Evolutionary conservation across 2,797 vertebrate genomes (phyloP).

Genomic region (Helarctos malayanus): DNA sequence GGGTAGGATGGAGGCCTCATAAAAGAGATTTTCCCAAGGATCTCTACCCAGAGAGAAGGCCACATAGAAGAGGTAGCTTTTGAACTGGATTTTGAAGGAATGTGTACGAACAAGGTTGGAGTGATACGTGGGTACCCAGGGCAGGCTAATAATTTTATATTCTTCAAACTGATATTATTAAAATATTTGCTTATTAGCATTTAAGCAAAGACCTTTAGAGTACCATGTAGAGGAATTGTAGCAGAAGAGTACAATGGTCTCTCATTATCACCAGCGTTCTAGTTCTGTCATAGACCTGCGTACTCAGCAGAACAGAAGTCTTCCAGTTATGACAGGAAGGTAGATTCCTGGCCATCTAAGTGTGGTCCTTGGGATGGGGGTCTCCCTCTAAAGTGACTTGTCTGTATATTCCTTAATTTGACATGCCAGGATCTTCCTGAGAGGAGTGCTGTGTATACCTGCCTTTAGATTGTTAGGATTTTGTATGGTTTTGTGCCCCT

Average conservation of each 20-base stretch:
- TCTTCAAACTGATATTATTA: constrained; percentile 31
- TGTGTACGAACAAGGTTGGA: background rate
- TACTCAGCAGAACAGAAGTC: background rate
- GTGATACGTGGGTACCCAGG: background rate
- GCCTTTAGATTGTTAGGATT: background rate
- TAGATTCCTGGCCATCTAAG: background rate
- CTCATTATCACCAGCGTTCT: background rate
- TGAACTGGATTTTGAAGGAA: constrained; percentile 32
- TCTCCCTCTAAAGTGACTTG: background rate
- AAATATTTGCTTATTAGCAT: background rate
- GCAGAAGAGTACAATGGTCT: background rate
- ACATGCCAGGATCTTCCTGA: constrained; percentile 10
- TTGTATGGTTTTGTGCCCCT: background rate
- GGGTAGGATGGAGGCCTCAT: background rate
- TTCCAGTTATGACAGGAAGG: background rate
- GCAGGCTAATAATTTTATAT: background rate
- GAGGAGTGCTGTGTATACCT: background rate
- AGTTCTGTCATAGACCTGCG: background rate
- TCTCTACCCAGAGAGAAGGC: background rate
- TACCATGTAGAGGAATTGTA: background rate
- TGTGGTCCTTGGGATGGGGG: background rate
- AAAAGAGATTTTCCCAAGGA: constrained; percentile 10
- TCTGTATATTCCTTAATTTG: constrained; percentile 41
- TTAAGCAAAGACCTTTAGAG: background rate
- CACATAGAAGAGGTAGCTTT: constrained; percentile 8